phyloP scores from a whole-genome alignment of 92 coral and sea anemone species.

The Phenganax stokvisi region DNA sequence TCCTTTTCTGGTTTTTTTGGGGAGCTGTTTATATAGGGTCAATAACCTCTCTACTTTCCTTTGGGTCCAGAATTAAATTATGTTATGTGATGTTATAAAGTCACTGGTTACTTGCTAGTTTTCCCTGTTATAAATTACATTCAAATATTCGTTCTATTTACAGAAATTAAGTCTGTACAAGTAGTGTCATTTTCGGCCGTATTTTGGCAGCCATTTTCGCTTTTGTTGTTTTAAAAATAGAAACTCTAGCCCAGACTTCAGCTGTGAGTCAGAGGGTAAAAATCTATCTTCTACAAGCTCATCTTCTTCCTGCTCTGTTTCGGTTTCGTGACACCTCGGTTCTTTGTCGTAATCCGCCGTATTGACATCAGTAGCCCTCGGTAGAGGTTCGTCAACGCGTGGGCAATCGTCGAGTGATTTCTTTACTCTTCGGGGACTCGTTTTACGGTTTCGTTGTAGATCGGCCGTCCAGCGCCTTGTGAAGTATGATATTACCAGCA shows the following conservation, averaged over 20 bases:
- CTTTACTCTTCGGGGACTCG: constrained; percentile 50
- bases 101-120: no score
- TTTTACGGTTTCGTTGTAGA: not conserved
- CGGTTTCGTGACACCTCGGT: not conserved
- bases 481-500: constrained; percentile 62
- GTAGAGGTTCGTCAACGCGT: not conserved
- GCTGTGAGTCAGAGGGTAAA: constrained; percentile 89
- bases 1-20: no score
- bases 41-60: no score
- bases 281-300: constrained; percentile 92
- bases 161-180: not conserved
- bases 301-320: constrained; percentile 78
- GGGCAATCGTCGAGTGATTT: constrained; percentile 44
- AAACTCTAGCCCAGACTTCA: constrained; percentile 90
- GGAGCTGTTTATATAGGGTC: no score
- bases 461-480: constrained; percentile 33
- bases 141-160: constrained; percentile 11
- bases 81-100: no score
- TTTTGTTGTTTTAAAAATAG: constrained; percentile 95
- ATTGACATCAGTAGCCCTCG: not conserved
- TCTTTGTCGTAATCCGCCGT: not conserved
- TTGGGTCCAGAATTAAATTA: no score
- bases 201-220: constrained; percentile 84
- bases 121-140: not conserved
- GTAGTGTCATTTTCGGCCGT: constrained; percentile 42